phyloP scores from a whole-genome alignment of 2,888 invertebrate species.

The Salpingus planirostris region DNA sequence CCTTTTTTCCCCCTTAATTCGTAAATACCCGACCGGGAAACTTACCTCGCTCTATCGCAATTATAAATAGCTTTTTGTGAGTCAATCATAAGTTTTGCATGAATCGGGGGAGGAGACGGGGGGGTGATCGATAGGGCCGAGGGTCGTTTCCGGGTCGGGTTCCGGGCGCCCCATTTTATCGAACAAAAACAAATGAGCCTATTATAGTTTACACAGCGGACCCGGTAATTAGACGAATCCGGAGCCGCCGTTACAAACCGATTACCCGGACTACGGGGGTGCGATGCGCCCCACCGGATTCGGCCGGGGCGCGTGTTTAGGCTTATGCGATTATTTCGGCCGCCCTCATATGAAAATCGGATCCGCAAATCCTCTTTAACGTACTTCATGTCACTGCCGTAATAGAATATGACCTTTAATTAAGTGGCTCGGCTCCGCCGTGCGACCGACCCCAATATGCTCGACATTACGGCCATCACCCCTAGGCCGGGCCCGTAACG shows the following conservation, averaged over 20 bases:
- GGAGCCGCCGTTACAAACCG: conserved; percentile 18
- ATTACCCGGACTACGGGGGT: conserved; percentile 19
- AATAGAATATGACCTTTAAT: conserved; percentile 8
- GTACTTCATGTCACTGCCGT: conserved; percentile 4
- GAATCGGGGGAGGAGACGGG: no score
- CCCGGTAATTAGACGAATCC: conserved; percentile 19
- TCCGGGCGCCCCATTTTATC: no score
- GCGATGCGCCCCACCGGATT: conserved; percentile 14
- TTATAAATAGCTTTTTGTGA: no score
- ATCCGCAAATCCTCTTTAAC: conserved; percentile 12
- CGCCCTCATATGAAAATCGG: conserved; percentile 15
- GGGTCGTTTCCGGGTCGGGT: no score
- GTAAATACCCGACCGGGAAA: no score
- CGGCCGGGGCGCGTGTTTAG: conserved; percentile 17
- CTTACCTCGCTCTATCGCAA: no score
- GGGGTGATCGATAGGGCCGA: no score
- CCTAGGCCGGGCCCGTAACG: no score
- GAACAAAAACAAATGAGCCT: conserved; percentile 9
- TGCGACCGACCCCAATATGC: no score
- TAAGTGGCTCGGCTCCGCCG: conserved; percentile 3
- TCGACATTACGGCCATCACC: no score
- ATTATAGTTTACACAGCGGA: conserved; percentile 9
- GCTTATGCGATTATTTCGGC: conserved; percentile 23
- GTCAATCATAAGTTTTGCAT: no score
- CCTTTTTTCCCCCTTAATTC: no score